These are phyloP conservation scores for Actias luna DNA, from an alignment of 2,888 invertebrate genomes.

Conservation along the genomic window DNA sequence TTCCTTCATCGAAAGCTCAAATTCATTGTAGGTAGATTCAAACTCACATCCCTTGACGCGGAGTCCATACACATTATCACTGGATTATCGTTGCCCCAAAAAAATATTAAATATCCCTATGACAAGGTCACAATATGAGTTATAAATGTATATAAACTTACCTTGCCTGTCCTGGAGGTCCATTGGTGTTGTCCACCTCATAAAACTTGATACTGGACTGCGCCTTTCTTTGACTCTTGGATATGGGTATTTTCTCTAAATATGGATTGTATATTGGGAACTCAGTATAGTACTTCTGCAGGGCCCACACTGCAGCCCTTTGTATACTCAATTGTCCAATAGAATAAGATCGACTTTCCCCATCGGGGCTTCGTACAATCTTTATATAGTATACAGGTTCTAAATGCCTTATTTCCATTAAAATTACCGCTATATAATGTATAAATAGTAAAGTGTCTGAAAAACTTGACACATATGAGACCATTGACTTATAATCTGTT, in stretches of 20 bases:
- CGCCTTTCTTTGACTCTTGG: slow-evolving; percentile 89
- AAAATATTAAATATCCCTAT: no score
- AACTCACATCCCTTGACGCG: no score
- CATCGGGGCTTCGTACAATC: slow-evolving; percentile 97
- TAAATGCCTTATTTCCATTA: slow-evolving; percentile 95
- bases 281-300: slow-evolving; percentile 97
- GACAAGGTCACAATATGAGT: not conserved
- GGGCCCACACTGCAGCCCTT: slow-evolving; percentile 95
- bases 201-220: slow-evolving; percentile 97
- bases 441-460: slow-evolving; percentile 97
- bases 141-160: slow-evolving; percentile 33
- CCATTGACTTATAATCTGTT: slow-evolving; percentile 92
- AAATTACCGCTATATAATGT: slow-evolving; percentile 95
- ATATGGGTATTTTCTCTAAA: slow-evolving; percentile 93
- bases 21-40: no score
- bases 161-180: slow-evolving; percentile 87
- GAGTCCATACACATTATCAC: no score
- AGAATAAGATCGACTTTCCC: slow-evolving; percentile 93
- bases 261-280: slow-evolving; percentile 99
- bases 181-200: slow-evolving; percentile 94
- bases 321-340: slow-evolving; percentile 96
- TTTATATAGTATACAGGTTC: slow-evolving; percentile 94
- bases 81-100: no score
- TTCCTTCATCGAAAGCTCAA: no score
- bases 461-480: slow-evolving; percentile 95